A percentile compares a stretch with the other conserved stretches of the same genome.
phyloP scores from a whole-genome alignment of 2,797 vertebrate genomes.

The Passerculus sandwichensis region DNA sequence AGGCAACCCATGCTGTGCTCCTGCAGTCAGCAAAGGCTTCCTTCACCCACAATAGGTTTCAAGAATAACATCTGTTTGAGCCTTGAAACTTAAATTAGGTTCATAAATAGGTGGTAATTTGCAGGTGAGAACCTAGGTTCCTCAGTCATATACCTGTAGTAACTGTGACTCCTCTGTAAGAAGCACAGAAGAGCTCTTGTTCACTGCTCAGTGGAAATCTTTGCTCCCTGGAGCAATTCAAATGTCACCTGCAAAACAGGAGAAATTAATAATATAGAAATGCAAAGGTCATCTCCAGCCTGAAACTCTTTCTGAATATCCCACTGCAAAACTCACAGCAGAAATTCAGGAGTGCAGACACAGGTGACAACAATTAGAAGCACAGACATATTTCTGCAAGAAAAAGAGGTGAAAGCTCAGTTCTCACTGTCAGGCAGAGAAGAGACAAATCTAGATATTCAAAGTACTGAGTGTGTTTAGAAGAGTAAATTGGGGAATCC shows the following conservation, averaged over 20 bases:
- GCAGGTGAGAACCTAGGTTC: neutral
- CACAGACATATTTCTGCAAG: neutral
- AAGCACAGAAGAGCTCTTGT: neutral
- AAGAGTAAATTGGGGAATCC: neutral
- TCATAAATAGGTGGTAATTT: neutral
- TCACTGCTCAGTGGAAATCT: neutral
- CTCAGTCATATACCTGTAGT: neutral
- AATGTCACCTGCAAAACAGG: neutral
- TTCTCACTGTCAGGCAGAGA: neutral
- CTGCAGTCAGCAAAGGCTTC: neutral
- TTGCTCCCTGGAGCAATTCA: neutral
- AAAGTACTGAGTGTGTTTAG: neutral
- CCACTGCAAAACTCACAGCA: neutral
- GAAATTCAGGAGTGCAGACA: neutral
- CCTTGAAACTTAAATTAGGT: neutral
- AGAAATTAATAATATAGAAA: neutral
- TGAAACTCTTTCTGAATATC: neutral
- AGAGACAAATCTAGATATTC: neutral
- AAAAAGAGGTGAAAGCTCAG: neutral
- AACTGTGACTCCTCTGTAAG: neutral
- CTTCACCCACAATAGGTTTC: neutral
- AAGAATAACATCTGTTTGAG: neutral
- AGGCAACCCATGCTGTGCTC: neutral
- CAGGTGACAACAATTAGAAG: neutral
- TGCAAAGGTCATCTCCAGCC: neutral